Evolutionary conservation across 2,113 vertebrate species (phyloP), one percentile per base, ranked within the genome.

Genomic region (Catharus minimus): DNA sequence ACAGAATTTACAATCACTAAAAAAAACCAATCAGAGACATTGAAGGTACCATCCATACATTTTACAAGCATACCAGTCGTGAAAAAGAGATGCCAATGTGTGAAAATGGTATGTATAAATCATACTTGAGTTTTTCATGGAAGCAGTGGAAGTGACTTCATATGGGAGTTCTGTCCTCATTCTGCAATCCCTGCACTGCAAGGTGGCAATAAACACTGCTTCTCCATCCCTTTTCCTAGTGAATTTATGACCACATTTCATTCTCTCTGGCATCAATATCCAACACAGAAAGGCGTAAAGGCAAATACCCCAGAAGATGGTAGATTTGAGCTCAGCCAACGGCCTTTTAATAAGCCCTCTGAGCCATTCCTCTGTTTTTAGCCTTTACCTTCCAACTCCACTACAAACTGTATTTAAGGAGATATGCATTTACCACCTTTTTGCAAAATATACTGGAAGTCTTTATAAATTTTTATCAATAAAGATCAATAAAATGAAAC

Each of bases 271-370:
- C 18, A 75, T 27, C 49, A 93, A 53, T 49, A 84, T 41, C 33
- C 46, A 79, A 8, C 32, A 65, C 41, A 81, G 28, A 67, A 85
- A 77, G 33, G 2, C 83, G 17, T 10, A 90, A 82, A 90, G 41
- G 12, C 24, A 72, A 77, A 52, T 39, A 65, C 32, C 44, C 33
- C 81, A 90, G 61, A 93, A 93, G 86, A 78, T 65, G 69, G 86
- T 73, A 94, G 57, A 74, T 84, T 81, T 90, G 80, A 88, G 53
- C 73, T 86, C 74, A 88, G 23, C 26, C 65, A 89, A 53, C 20
- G 62, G 23, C 26, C 18, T 85, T 56, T 38, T 33, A 15, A 15
- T 79, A 74, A 52, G 10, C 6, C 2, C 57, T 71, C 30, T 46
- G n/a, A 71, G 24, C 36, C 13, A 62, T 55, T 83, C 24, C 18